A percentile compares a stretch with the other conserved stretches of the same genome.
Evolutionary conservation across 2,888 invertebrate genomes (phyloP).

Genomic region (Macaria notata): DNA sequence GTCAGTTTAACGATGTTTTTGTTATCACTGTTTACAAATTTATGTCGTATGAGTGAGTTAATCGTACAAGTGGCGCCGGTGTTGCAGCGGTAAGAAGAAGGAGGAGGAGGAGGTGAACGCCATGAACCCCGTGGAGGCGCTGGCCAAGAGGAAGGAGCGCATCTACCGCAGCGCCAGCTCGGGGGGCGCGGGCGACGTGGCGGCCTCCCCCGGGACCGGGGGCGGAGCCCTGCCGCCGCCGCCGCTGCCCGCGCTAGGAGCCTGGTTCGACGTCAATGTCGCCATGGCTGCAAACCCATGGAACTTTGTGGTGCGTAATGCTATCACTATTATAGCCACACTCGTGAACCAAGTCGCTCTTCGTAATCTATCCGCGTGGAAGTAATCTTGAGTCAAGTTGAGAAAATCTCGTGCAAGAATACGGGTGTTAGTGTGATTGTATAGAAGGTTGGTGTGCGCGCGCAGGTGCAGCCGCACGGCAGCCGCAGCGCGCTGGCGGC

Average conservation of each 20-base stretch:
- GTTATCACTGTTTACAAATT: no score
- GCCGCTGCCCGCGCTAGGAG: conserved; percentile 67
- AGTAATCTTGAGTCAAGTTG: no score
- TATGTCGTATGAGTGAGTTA: no score
- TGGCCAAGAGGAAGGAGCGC: conserved; percentile 74
- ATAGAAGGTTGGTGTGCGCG: neutral
- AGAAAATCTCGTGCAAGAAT: neutral
- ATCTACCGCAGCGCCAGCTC: conserved; percentile 59
- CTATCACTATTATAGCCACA: no score
- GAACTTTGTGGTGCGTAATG: conserved; percentile 85
- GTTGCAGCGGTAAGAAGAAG: conserved; percentile 53
- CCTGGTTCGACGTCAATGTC: conserved; percentile 87
- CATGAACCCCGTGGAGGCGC: conserved; percentile 61
- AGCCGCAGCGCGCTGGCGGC: conserved; percentile 71
- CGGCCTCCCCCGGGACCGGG: conserved; percentile 9
- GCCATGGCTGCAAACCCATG: conserved; percentile 90
- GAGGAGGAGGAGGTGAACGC: conserved; percentile 49
- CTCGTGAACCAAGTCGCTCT: no score
- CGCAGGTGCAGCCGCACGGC: conserved; percentile 68
- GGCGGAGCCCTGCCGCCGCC: conserved; percentile 55
- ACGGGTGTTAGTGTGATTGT: no score
- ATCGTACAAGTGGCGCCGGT: neutral
- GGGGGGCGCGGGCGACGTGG: conserved; percentile 19
- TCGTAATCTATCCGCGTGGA: no score
- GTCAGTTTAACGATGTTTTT: no score